phyloP scores from a whole-genome alignment of 2,113 vertebrate genomes.

The Petaurus breviceps region DNA sequence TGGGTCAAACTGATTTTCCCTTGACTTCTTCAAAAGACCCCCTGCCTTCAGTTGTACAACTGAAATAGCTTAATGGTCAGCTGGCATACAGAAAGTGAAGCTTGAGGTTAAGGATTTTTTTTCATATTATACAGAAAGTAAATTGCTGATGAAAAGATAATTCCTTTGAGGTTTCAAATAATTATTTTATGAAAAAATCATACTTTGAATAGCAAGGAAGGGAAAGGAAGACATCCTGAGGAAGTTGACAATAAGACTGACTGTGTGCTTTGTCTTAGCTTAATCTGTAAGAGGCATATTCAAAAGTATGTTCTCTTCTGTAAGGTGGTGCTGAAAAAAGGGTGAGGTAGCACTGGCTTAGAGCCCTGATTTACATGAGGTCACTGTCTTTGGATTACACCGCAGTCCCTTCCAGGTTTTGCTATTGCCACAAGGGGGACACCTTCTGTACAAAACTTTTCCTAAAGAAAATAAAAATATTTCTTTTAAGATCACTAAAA shows the following conservation, averaged over 20 bases:
- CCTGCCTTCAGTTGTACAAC: neutral
- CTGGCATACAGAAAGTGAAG: slow-evolving; percentile 23
- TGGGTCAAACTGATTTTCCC: slow-evolving; percentile 62
- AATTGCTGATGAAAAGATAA: slow-evolving; percentile 64
- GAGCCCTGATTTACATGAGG: slow-evolving; percentile 22
- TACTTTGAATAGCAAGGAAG: slow-evolving; percentile 21
- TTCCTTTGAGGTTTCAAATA: slow-evolving; percentile 60
- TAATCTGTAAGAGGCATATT: slow-evolving; percentile 37
- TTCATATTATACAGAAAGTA: slow-evolving; percentile 59
- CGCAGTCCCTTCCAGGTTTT: slow-evolving; percentile 16
- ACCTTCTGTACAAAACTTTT: slow-evolving; percentile 48
- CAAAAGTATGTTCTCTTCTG: slow-evolving; percentile 12
- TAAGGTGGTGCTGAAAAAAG: slow-evolving; percentile 44
- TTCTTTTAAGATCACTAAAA: neutral
- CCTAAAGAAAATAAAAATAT: neutral
- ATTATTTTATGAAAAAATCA: slow-evolving; percentile 61
- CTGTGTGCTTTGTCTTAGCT: slow-evolving; percentile 66
- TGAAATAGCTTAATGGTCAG: slow-evolving; percentile 37
- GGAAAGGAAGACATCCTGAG: slow-evolving; percentile 47
- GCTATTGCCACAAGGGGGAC: slow-evolving; percentile 66
- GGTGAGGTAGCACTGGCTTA: slow-evolving; percentile 5
- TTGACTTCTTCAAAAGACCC: neutral
- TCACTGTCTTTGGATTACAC: neutral
- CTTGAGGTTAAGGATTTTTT: slow-evolving; percentile 44
- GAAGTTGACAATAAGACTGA: slow-evolving; percentile 48